Conservation (phyloP, 2,888 invertebrate species). For the Heteropelma amictum region DNA sequence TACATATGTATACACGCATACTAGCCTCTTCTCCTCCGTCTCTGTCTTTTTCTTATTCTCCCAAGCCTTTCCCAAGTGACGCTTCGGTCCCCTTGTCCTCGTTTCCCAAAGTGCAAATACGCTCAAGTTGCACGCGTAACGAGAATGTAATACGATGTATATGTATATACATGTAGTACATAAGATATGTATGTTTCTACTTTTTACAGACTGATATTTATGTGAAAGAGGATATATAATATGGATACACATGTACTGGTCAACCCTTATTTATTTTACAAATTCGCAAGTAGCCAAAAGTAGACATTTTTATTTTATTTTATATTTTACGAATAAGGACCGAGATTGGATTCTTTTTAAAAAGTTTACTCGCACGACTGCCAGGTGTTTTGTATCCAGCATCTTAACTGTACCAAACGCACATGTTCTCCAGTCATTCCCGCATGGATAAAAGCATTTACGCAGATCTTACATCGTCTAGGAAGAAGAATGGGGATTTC, state of each 20-base stretch:
- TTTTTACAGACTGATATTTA: not conserved
- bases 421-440: constrained; percentile 33
- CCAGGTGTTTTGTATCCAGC: too few relatives aligned
- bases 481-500: constrained; percentile 36
- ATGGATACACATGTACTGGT: too few relatives aligned
- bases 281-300: too few relatives aligned
- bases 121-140: constrained; percentile 54
- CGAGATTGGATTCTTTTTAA: too few relatives aligned
- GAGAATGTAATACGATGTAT: constrained; percentile 57
- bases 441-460: constrained; percentile 38
- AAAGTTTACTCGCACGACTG: too few relatives aligned
- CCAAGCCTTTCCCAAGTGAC: constrained; percentile 13
- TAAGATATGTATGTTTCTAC: not conserved
- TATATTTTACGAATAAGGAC: too few relatives aligned
- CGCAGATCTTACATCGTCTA: not conserved
- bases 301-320: too few relatives aligned
- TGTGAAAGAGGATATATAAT: too few relatives aligned
- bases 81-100: constrained; percentile 23
- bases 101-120: constrained; percentile 48
- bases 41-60: constrained; percentile 26
- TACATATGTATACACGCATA: constrained; percentile 17
- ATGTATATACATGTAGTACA: not conserved
- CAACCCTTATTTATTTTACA: not conserved
- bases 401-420: not conserved
- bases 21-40: constrained; percentile 17